Percentiles rank a stretch among this genome's conserved stretches.
Conservation (phyloP, 2,113 vertebrate genomes). For the Geococcyx californianus region DNA sequence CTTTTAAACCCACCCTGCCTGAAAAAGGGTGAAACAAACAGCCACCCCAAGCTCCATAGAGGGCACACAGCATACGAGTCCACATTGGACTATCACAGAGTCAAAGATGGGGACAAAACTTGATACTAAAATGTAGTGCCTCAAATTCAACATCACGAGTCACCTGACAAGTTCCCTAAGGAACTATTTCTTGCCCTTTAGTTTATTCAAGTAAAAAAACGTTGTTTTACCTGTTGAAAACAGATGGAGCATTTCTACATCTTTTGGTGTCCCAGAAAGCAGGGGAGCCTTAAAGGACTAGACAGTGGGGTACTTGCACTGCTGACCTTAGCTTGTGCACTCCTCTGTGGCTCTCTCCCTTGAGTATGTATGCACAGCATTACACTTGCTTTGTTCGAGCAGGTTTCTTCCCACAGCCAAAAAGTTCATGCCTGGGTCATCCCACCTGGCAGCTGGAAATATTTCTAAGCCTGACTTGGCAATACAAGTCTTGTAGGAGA, state of each 20-base stretch:
- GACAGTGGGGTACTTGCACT: too few relatives aligned
- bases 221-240: background rate
- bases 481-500: background rate
- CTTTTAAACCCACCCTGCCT: background rate
- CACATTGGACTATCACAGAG: background rate
- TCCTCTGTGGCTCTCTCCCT: background rate
- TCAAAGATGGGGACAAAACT: background rate
- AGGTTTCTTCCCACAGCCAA: background rate
- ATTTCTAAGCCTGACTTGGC: background rate
- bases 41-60: background rate
- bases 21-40: background rate
- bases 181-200: background rate
- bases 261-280: background rate
- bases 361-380: background rate
- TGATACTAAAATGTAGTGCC: background rate
- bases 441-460: background rate
- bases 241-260: background rate
- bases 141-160: background rate
- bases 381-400: rapidly evolving
- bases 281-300: background rate
- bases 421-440: background rate
- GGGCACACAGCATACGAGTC: background rate
- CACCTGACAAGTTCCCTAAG: background rate
- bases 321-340: background rate
- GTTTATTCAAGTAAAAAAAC: background rate